Evolutionary conservation across 2,888 invertebrate species (phyloP).

Genomic region (Prostheceraeus crozeri): DNA sequence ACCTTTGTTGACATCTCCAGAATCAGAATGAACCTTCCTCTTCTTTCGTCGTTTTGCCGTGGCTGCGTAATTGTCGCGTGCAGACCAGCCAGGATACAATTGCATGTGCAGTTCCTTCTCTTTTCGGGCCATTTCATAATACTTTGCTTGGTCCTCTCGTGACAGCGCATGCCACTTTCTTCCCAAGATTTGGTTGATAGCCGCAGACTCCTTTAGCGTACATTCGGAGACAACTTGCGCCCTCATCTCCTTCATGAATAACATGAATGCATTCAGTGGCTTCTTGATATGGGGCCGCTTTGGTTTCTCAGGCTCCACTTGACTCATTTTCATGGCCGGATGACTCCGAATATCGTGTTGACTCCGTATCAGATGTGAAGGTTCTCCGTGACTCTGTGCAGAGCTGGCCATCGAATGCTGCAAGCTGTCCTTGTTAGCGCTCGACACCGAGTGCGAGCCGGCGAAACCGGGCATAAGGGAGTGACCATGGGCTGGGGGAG

Average conservation of each 20-base stretch:
- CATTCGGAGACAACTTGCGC: conserved; percentile 97
- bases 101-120: conserved; percentile 99
- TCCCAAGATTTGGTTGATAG: conserved; percentile 97
- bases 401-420: too few relatives aligned
- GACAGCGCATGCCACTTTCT: conserved; percentile 99
- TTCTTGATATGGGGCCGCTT: conserved; percentile 73
- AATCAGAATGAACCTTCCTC: too few relatives aligned
- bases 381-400: too few relatives aligned
- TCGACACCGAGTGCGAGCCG: background rate
- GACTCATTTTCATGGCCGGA: background rate
- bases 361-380: too few relatives aligned
- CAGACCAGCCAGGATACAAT: conserved; percentile 34
- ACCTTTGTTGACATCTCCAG: too few relatives aligned
- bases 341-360: background rate
- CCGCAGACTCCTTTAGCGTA: conserved; percentile 94
- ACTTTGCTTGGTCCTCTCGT: conserved; percentile 99
- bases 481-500: background rate
- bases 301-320: conserved; percentile 13
- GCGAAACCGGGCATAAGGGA: conserved; percentile 15
- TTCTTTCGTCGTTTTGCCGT: conserved; percentile 25
- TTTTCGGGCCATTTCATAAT: conserved; percentile 99
- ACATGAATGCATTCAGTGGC: conserved; percentile 98
- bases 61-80: conserved; percentile 29
- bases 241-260: conserved; percentile 99
- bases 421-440: background rate